Conservation (phyloP, 2,113 vertebrate species). For the Aythya baeri region DNA sequence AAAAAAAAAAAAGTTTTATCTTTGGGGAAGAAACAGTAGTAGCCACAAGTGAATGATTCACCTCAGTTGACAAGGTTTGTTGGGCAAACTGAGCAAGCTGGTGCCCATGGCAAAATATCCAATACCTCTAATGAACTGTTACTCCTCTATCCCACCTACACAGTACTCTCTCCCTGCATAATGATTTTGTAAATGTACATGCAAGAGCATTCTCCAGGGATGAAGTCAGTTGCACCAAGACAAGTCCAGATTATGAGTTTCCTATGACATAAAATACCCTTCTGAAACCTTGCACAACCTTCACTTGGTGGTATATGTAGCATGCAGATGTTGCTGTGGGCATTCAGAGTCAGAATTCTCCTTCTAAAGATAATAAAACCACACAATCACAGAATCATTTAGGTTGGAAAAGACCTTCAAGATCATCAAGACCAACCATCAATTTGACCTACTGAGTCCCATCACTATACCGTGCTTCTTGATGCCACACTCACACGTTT, state of each 20-base stretch:
- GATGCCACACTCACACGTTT: background rate
- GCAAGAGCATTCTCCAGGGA: background rate
- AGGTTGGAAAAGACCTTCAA: background rate
- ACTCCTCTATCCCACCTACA: constrained; percentile 32
- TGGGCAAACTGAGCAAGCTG: background rate
- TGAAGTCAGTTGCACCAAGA: background rate
- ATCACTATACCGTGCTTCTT: background rate
- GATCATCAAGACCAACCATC: background rate
- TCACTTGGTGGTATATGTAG: background rate
- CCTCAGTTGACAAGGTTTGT: background rate
- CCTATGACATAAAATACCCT: background rate
- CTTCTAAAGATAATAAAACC: background rate
- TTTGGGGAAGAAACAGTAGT: background rate
- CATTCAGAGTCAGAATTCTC: background rate
- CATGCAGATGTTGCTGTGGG: background rate
- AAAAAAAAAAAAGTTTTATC: background rate
- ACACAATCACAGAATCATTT: background rate
- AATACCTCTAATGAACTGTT: constrained; percentile 5
- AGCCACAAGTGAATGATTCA: background rate
- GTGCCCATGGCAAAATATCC: background rate
- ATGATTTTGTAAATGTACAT: background rate
- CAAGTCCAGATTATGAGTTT: background rate
- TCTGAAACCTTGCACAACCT: background rate
- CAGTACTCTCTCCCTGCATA: background rate
- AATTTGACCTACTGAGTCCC: background rate